Conservation (phyloP, 2,888 invertebrate species). For the Hydriomena furcata region DNA sequence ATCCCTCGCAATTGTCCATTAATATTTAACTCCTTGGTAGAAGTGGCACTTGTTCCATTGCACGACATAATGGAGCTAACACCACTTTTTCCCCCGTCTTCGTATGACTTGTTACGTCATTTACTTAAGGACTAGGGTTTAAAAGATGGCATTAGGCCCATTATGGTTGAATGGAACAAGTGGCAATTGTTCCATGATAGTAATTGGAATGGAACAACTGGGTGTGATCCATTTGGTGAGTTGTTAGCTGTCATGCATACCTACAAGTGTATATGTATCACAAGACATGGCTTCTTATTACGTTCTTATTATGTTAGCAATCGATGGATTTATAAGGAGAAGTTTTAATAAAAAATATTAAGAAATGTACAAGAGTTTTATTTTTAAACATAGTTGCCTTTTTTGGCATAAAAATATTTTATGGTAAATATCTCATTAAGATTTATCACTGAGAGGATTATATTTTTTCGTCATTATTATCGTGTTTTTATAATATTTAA, state of each 20-base stretch:
- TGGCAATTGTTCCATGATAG: neutral
- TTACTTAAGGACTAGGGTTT: too few species aligned
- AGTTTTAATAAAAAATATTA: constrained; percentile 81
- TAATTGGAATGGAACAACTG: constrained; percentile 14
- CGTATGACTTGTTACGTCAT: too few species aligned
- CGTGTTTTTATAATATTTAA: too few species aligned
- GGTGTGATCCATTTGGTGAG: constrained; percentile 35
- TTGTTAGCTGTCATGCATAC: constrained; percentile 50
- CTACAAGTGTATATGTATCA: constrained; percentile 46
- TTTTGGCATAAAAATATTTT: too few species aligned
- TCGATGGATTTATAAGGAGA: constrained; percentile 82
- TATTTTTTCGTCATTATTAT: too few species aligned
- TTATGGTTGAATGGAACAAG: too few species aligned
- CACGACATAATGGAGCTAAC: neutral
- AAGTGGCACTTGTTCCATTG: neutral
- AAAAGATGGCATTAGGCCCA: too few species aligned
- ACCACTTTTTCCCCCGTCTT: too few species aligned
- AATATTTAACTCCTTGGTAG: neutral
- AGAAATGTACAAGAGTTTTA: constrained; percentile 54
- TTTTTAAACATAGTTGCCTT: too few species aligned
- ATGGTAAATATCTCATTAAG: too few species aligned
- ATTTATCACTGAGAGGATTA: too few species aligned
- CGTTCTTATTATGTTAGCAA: constrained; percentile 80
- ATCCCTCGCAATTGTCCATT: neutral
- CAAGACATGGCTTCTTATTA: constrained; percentile 74